Conservation (phyloP, 1,140 invertebrate species). For the Hyphantria cunea region DNA sequence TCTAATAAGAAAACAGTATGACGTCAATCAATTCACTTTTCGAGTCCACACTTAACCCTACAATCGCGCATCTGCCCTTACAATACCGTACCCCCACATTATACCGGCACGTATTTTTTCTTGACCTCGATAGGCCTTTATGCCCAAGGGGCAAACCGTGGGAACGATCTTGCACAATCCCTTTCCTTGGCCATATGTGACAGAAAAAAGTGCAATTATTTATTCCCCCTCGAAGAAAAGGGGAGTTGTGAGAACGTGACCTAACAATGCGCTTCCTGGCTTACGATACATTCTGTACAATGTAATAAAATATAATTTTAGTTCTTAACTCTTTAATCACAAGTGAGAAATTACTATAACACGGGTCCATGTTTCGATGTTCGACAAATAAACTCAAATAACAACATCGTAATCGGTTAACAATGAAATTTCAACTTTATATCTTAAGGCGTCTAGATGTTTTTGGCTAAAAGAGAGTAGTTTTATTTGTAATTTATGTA, state of each 20-base stretch:
- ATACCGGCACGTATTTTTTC: conserved; percentile 77
- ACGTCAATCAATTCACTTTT: conserved; percentile 65
- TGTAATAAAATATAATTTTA: conserved; percentile 52
- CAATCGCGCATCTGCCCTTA: conserved; percentile 69
- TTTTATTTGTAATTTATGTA: conserved; percentile 49
- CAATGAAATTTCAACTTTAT: conserved; percentile 38
- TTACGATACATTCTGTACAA: conserved; percentile 68
- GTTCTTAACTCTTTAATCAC: conserved; percentile 47
- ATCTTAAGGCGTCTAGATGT: conserved; percentile 22
- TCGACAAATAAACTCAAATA: conserved; percentile 67
- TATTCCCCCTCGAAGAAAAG: conserved; percentile 79
- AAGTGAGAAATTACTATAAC: conserved; percentile 63
- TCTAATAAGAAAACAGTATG: conserved; percentile 41
- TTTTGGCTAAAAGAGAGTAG: conserved; percentile 24
- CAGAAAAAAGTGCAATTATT: conserved; percentile 81
- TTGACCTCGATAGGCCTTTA: conserved; percentile 74
- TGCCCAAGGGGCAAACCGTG: conserved; percentile 75
- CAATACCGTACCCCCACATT: conserved; percentile 71
- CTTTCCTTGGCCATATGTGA: conserved; percentile 80
- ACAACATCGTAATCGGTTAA: conserved; percentile 44
- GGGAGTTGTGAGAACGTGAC: conserved; percentile 80
- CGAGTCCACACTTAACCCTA: conserved; percentile 73
- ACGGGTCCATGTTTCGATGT: conserved; percentile 48
- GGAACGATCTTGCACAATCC: conserved; percentile 76
- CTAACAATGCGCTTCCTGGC: conserved; percentile 80